These are phyloP conservation scores for Sesamia inferens DNA, from an alignment of 2,888 invertebrate species.

Conservation along the genomic window DNA sequence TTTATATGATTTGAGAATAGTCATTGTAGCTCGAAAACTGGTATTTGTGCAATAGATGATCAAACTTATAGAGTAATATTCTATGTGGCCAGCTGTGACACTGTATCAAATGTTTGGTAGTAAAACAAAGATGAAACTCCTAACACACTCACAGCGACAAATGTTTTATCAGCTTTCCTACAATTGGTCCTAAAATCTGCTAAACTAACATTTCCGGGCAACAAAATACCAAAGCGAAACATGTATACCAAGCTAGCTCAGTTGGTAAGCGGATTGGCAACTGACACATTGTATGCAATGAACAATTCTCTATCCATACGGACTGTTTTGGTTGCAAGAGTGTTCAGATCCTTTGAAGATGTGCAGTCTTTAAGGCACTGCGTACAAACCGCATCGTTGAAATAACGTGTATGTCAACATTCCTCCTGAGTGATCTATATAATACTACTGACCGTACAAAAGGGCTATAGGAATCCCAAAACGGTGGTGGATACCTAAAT, in stretches of 20 bases:
- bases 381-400: not conserved
- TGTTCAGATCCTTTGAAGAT: not conserved
- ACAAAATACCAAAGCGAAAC: slow-evolving; percentile 5
- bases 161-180: slow-evolving; percentile 11
- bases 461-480: not conserved
- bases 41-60: not conserved
- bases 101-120: slow-evolving; percentile 1
- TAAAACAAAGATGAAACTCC: not conserved
- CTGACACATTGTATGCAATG: not conserved
- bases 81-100: not conserved
- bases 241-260: not conserved
- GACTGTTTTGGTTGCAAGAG: not conserved
- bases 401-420: not conserved
- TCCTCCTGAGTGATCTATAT: no score
- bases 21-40: not conserved
- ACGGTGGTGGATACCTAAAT: not conserved
- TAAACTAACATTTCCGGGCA: not conserved
- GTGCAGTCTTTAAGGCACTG: not conserved
- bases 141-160: not conserved
- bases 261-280: slow-evolving; percentile 7
- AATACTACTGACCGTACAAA: no score
- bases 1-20: not conserved
- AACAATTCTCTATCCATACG: slow-evolving; percentile 1
- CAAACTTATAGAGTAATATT: not conserved
- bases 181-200: not conserved